Conservation (phyloP, 2,113 vertebrate genomes). For the Indicator indicator region DNA sequence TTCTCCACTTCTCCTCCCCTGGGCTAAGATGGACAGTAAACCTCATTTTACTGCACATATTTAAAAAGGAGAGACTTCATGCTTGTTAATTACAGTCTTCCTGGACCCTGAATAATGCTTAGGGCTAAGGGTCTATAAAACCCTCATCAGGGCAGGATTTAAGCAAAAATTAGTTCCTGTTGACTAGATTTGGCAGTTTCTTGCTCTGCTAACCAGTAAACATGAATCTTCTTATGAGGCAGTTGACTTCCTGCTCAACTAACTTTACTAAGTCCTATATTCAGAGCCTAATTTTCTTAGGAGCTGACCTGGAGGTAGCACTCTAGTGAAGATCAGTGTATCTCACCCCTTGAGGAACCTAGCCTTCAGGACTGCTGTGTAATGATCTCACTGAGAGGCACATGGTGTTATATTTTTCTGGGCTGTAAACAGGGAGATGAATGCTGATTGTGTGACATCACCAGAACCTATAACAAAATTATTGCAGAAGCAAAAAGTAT, state of each 20-base stretch:
- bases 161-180: background rate
- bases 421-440: background rate
- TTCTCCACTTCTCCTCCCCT: background rate
- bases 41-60: background rate
- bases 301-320: rapidly evolving
- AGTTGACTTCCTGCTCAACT: background rate
- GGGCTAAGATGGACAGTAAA: background rate
- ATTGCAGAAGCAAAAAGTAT: background rate
- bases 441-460: background rate
- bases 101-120: background rate
- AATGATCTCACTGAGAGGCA: background rate
- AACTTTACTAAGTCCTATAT: background rate
- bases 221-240: background rate
- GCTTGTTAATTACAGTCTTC: background rate
- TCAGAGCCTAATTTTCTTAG: background rate
- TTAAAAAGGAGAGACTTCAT: background rate
- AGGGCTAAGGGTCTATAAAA: background rate
- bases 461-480: background rate
- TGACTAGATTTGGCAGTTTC: background rate
- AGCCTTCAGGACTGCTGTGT: background rate
- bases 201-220: background rate
- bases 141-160: background rate
- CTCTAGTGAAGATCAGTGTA: background rate
- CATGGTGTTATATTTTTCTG: background rate
- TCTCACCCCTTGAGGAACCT: background rate